Percentiles rank a stretch among this genome's conserved stretches.
phyloP scores from a whole-genome alignment of 2,888 invertebrate genomes.

The Polydesmus complanatus region DNA sequence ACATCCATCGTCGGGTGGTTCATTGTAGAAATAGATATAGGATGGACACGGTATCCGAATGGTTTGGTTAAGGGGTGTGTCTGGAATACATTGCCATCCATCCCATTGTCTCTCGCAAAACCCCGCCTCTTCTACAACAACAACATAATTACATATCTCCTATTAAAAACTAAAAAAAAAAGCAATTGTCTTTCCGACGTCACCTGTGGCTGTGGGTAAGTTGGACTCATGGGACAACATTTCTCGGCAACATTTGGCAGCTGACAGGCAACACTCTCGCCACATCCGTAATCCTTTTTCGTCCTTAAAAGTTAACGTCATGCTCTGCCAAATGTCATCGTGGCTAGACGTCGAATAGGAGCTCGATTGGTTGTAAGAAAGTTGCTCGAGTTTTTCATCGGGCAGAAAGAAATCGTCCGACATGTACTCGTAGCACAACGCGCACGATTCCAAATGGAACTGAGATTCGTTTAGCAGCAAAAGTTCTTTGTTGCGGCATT shows the following conservation, averaged over 20 bases:
- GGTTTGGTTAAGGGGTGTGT: constrained; percentile 22
- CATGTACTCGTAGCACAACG: constrained; percentile 24
- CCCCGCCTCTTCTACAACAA: constrained; percentile 7
- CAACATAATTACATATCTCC: neutral
- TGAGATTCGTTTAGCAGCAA: neutral
- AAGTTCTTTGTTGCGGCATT: no score
- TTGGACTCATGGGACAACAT: no score
- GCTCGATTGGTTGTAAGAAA: neutral
- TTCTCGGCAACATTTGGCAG: constrained; percentile 18
- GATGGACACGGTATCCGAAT: constrained; percentile 25
- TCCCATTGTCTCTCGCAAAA: constrained; percentile 31
- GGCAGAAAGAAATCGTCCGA: constrained; percentile 16
- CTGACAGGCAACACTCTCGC: constrained; percentile 20
- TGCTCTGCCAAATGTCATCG: neutral
- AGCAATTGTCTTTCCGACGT: no score
- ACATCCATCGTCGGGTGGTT: no score
- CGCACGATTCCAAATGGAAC: constrained; percentile 23
- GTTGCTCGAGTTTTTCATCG: constrained; percentile 8
- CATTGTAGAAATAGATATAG: constrained; percentile 25
- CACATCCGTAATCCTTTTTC: constrained; percentile 15
- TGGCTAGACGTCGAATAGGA: neutral
- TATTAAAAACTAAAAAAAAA: no score
- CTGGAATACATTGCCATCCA: constrained; percentile 32
- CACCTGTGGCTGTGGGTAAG: no score
- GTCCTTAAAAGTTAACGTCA: constrained; percentile 1